A percentile compares a stretch with the other conserved stretches of the same genome.
Evolutionary conservation across 2,113 vertebrate species (phyloP).

Genomic region (Sapayoa aenigma): DNA sequence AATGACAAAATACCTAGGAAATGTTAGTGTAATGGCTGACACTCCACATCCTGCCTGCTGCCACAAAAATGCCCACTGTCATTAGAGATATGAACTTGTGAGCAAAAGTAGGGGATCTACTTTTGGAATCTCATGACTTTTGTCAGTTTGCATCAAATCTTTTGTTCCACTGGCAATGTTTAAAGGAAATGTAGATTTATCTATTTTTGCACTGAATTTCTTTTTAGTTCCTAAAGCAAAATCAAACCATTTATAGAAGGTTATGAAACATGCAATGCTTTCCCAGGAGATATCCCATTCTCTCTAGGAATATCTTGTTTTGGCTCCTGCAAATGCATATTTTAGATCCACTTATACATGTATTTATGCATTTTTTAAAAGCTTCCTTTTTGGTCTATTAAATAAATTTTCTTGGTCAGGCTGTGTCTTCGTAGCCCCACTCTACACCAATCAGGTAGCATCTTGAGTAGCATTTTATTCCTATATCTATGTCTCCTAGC

Average conservation of each 20-base stretch:
- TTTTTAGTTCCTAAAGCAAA: not conserved
- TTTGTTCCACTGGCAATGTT: not conserved
- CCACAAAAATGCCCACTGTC: not conserved
- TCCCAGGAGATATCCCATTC: not conserved
- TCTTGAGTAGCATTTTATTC: not conserved
- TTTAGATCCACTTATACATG: conserved; percentile 8
- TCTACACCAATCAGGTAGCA: not conserved
- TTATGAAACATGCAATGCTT: not conserved
- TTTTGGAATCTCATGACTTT: not conserved
- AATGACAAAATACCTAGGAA: not conserved
- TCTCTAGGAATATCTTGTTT: conserved; percentile 50
- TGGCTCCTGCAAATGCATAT: not conserved
- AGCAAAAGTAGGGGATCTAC: not conserved
- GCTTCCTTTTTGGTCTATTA: conserved; percentile 31
- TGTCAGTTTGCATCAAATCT: conserved; percentile 19
- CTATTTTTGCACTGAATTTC: not conserved
- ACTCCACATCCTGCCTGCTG: not conserved
- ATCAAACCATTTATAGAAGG: not conserved
- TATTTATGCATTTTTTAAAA: conserved; percentile 44
- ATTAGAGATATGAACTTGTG: not conserved
- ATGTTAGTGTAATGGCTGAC: rapidly evolving
- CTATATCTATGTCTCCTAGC: not conserved
- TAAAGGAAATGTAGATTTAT: not conserved
- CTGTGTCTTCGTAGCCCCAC: not conserved
- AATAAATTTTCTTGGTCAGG: conserved; percentile 35